phyloP scores from a whole-genome alignment of 2,888 invertebrate genomes.

The Trypoxylon attenuatum region DNA sequence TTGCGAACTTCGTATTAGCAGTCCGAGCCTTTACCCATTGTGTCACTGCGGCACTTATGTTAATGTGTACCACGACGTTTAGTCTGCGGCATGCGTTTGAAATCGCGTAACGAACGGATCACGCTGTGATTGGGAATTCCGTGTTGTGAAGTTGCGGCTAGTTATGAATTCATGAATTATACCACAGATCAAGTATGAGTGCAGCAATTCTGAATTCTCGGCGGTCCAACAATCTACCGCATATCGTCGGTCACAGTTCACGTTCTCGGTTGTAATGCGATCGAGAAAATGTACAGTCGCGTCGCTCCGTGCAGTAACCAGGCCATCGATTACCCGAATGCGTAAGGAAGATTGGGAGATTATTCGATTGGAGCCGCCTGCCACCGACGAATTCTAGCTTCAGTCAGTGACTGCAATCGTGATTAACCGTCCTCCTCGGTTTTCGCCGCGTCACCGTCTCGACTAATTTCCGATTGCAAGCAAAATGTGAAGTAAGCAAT shows the following conservation, averaged over 20 bases:
- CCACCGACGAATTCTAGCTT: conserved; percentile 19
- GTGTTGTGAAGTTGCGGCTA: too few species aligned
- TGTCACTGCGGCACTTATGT: too few species aligned
- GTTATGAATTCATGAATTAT: too few species aligned
- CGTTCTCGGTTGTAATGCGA: background rate
- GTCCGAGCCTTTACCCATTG: too few species aligned
- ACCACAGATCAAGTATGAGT: too few species aligned
- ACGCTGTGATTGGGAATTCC: too few species aligned
- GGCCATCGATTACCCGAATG: conserved; percentile 38
- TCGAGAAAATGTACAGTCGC: background rate
- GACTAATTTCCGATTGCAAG: background rate
- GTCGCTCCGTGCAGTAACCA: conserved; percentile 14
- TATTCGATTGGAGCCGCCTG: conserved; percentile 38
- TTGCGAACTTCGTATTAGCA: too few species aligned
- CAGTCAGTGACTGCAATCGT: conserved; percentile 16
- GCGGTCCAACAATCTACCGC: background rate
- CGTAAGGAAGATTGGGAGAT: conserved; percentile 29
- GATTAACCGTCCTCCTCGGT: background rate
- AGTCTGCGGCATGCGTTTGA: too few species aligned
- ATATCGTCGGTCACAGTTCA: background rate
- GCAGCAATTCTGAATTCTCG: too few species aligned
- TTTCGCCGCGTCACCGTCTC: background rate
- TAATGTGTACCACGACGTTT: too few species aligned
- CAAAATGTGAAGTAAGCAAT: background rate
- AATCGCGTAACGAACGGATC: too few species aligned